Base-by-base conservation (phyloP, 2,797 vertebrate species). In the Bufotes viridis region DNA sequence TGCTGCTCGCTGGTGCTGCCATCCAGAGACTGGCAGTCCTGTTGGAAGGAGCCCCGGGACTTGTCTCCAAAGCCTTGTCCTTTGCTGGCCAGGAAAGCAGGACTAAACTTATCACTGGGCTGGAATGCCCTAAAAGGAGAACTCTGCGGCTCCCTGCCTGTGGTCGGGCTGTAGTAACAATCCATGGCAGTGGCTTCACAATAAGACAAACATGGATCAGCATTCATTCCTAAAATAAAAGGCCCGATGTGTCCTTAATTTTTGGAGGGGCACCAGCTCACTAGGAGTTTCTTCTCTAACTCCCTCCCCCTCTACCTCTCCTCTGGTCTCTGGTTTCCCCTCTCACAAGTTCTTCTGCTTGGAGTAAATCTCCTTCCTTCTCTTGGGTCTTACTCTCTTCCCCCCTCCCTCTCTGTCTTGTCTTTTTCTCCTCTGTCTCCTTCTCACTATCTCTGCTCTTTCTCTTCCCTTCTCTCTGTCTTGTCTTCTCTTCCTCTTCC, bases 101-200 rank as follows among this genome's bases (percentile, higher is more conserved):
- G 94, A 93, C 96, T 96, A 97, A 97, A 99, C 96, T 98, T 99
- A 94, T 99, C 98, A 93, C 96, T 92, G 90, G 95, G 92, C 82
- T 97, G 95, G 94, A 97, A 98, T 91, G 97, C 98, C 96, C 98
- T 96, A 93, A 98, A 99, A 94, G 97, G 97, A 93, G 96, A 93
- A 85, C 96, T 97, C 92, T 96, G 96, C 89, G 95, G 94, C 92
- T 98, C 96, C 94, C 96, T 96, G 91, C 93, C 95, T 95, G 96
- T 94, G 93, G 96, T 96, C 91, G 97, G 95, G 93, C 95, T 97
- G 95, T 98, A 99, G 95, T 98, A 99, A 94, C 98, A 96, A 96
- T 99, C 98, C 98, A 99, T 99, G 96, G 97, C 96, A 95, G 97
- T 96, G 94, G 97, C 97, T 90, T 98, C 97, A 96, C 96, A 96